These are phyloP conservation scores for Cuniculus paca DNA, from an alignment of 2,797 vertebrate genomes.

Conservation along the genomic window DNA sequence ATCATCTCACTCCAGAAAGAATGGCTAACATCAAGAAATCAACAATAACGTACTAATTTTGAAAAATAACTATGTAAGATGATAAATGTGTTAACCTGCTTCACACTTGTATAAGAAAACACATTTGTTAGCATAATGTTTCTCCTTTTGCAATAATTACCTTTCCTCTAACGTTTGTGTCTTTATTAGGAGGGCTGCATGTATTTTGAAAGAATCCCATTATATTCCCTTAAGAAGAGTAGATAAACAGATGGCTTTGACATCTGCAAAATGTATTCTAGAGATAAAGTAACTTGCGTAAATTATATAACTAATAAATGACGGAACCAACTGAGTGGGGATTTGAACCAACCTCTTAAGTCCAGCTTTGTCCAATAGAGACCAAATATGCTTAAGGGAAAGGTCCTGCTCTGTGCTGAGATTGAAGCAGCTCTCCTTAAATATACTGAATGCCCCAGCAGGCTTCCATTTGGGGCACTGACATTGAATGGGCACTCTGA, in stretches of 20 bases:
- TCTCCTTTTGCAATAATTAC: background rate
- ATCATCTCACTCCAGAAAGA: too few relatives aligned
- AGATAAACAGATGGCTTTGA: constrained; percentile 15
- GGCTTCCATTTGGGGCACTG: background rate
- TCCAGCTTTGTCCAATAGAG: background rate
- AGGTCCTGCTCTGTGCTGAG: background rate
- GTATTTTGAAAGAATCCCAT: background rate
- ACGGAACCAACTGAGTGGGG: background rate
- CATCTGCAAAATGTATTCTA: background rate
- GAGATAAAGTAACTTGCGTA: background rate
- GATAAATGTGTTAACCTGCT: background rate
- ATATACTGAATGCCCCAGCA: background rate
- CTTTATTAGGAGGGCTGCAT: constrained; percentile 27
- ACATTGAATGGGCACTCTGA: background rate
- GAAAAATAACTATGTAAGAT: background rate
- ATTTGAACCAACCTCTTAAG: background rate
- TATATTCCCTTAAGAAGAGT: constrained; percentile 4
- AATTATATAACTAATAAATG: background rate
- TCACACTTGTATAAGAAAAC: background rate
- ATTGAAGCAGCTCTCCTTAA: background rate
- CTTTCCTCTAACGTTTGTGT: background rate
- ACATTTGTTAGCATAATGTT: background rate
- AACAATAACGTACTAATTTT: background rate
- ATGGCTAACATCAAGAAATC: too few relatives aligned
- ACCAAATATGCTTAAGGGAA: background rate